A percentile compares a stretch with the other conserved stretches of the same genome.
Conservation (phyloP, 2,113 vertebrate genomes). For the Ramphastos sulfuratus region DNA sequence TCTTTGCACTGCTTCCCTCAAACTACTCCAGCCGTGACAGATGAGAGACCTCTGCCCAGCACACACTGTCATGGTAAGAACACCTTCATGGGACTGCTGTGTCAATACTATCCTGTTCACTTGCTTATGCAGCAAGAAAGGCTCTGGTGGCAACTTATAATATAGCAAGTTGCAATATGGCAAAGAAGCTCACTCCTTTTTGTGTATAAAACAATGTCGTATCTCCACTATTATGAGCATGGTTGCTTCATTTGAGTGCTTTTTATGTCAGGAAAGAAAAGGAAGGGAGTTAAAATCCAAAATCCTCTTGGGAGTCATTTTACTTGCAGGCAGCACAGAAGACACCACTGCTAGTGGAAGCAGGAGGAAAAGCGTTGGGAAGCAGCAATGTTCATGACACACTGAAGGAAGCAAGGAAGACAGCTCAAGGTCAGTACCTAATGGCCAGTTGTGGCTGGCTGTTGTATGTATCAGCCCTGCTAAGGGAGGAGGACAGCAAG, state of each 20-base stretch:
- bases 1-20: not conserved
- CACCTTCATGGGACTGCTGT: not conserved
- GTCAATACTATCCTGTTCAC: not conserved
- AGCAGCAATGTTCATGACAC: accelerated
- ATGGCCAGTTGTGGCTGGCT: not conserved
- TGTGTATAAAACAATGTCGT: not conserved
- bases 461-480: not conserved
- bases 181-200: not conserved
- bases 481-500: not conserved
- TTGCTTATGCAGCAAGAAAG: not conserved
- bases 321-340: not conserved
- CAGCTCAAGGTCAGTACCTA: not conserved
- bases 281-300: not conserved
- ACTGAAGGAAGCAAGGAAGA: not conserved
- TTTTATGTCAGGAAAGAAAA: not conserved
- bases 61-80: not conserved
- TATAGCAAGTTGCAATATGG: not conserved
- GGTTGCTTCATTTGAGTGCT: not conserved
- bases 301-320: not conserved
- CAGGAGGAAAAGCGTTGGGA: not conserved
- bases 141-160: not conserved
- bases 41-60: not conserved
- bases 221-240: accelerated
- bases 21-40: accelerated
- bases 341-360: not conserved